A percentile compares a stretch with the other conserved stretches of the same genome.
These are phyloP conservation scores for Carlito syrichta DNA, from an alignment of 2,113 vertebrate species.

Conservation along the genomic window DNA sequence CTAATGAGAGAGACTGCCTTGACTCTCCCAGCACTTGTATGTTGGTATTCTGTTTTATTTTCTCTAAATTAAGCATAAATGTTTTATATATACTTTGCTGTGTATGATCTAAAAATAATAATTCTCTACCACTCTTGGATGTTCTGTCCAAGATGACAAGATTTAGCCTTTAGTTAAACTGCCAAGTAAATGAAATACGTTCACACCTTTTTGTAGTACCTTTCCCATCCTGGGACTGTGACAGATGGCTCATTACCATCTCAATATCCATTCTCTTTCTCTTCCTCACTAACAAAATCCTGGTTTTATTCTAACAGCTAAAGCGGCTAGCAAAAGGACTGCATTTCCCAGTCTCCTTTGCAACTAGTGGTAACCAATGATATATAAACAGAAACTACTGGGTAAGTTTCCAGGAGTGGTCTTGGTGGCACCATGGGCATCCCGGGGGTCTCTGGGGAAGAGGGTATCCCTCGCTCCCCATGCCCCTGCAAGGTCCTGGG, in stretches of 20 bases:
- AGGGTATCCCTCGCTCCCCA: background rate
- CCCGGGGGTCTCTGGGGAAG: background rate
- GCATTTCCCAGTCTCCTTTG: background rate
- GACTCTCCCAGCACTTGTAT: background rate
- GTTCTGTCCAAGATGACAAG: background rate
- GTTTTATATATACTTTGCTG: background rate
- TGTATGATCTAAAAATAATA: background rate
- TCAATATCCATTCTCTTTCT: background rate
- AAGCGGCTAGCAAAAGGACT: background rate
- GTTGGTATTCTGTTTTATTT: background rate
- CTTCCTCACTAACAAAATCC: background rate
- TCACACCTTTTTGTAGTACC: background rate
- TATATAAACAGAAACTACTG: background rate
- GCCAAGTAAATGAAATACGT: background rate
- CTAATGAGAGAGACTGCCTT: background rate
- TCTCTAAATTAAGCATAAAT: constrained; percentile 16
- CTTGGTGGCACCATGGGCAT: background rate
- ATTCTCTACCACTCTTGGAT: background rate
- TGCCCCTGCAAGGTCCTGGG: accelerated
- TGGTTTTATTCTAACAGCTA: background rate
- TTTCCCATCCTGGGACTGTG: background rate
- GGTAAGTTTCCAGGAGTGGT: background rate
- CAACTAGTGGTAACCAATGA: background rate
- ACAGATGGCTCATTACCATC: background rate
- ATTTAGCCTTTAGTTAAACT: background rate